Evolutionary conservation across 23 tunicate genomes (phyloP).

Genomic region (Trididemnum miniatum): DNA sequence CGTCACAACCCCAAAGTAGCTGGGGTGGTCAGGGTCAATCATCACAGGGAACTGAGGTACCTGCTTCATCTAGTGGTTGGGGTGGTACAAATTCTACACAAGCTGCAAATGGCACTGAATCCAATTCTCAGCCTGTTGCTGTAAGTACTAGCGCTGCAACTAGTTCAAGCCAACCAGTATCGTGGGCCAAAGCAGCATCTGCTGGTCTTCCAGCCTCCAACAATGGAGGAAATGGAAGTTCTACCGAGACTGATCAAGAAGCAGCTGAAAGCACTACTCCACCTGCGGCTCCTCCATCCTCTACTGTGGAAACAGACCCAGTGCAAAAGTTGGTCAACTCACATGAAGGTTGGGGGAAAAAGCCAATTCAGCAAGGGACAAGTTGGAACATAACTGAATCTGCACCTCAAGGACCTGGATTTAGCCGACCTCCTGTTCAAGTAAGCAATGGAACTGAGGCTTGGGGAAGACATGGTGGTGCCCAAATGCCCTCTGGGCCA

Average conservation of each 20-base stretch:
- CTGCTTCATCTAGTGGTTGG: conserved; percentile 49
- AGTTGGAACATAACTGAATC: conserved; percentile 69
- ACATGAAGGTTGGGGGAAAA: conserved; percentile 97
- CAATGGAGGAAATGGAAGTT: not conserved
- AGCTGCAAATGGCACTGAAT: conserved; percentile 28
- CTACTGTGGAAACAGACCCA: conserved; percentile 46
- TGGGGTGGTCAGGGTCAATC: conserved; percentile 52
- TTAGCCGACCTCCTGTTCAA: conserved; percentile 13
- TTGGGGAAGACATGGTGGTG: conserved; percentile 76
- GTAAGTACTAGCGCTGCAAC: not conserved
- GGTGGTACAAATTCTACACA: conserved; percentile 38
- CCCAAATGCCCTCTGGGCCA: conserved; percentile 13
- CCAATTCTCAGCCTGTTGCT: conserved; percentile 2
- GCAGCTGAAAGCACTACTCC: conserved; percentile 7
- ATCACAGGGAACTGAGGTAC: conserved; percentile 17
- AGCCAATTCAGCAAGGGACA: conserved; percentile 87
- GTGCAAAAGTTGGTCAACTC: conserved; percentile 83
- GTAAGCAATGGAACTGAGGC: conserved; percentile 91
- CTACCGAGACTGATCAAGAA: conserved; percentile 19
- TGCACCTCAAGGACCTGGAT: conserved; percentile 15
- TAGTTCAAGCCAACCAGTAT: conserved; percentile 38
- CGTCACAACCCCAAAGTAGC: conserved; percentile 48
- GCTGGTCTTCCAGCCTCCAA: conserved; percentile 44
- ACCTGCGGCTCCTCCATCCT: not conserved
- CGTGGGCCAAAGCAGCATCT: conserved; percentile 78